These are phyloP conservation scores for Ondatra zibethicus DNA, from an alignment of 2,113 vertebrate genomes.

Conservation along the genomic window DNA sequence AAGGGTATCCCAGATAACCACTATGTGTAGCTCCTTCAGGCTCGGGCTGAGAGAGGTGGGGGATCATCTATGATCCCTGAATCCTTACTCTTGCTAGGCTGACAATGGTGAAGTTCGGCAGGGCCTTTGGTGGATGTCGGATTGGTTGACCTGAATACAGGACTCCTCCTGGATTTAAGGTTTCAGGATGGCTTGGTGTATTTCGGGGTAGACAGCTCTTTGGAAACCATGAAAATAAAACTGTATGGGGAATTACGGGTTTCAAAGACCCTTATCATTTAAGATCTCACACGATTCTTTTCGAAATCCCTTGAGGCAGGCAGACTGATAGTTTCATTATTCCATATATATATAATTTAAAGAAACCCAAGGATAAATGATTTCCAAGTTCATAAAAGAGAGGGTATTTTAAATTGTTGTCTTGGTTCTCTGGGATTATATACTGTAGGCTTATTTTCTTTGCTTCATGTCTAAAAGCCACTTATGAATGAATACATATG, in stretches of 20 bases:
- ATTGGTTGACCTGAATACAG: not conserved
- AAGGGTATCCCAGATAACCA: not conserved
- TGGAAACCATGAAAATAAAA: conserved; percentile 15
- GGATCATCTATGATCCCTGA: not conserved
- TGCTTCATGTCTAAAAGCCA: too few relatives aligned
- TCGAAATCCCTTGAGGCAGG: not conserved
- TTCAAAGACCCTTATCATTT: conserved; percentile 38
- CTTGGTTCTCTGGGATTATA: too few relatives aligned
- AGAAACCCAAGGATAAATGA: conserved; percentile 41
- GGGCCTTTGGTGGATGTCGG: not conserved
- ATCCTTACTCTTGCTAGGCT: not conserved
- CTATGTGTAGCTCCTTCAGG: not conserved
- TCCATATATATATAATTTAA: too few relatives aligned
- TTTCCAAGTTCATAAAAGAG: conserved; percentile 46
- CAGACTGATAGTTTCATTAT: not conserved
- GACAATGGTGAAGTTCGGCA: not conserved
- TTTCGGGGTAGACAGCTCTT: conserved; percentile 30
- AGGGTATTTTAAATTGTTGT: too few relatives aligned
- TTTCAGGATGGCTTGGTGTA: not conserved
- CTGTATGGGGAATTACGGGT: not conserved
- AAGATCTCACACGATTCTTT: conserved; percentile 41
- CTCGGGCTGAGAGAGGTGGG: not conserved
- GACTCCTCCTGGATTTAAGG: not conserved
- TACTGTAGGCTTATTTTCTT: too few relatives aligned
- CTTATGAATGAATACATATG: too few relatives aligned